Evolutionary conservation across 2,797 vertebrate genomes (phyloP).

Genomic region (Macropus fuliginosus): DNA sequence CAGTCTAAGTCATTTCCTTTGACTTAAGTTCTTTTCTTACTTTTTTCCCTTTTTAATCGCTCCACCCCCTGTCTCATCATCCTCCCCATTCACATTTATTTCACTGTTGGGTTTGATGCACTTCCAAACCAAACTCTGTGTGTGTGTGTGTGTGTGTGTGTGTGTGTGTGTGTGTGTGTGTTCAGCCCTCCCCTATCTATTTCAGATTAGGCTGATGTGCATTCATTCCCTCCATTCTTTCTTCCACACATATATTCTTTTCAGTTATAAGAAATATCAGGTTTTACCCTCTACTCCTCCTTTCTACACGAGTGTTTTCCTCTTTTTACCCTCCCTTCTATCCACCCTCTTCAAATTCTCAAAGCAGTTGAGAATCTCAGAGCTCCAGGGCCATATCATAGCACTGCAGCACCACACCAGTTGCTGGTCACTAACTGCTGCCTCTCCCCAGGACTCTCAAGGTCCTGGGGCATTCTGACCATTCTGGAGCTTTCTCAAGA

Average conservation of each 20-base stretch:
- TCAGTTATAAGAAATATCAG: background rate
- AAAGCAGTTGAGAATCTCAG: background rate
- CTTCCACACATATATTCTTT: background rate
- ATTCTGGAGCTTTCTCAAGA: too few species aligned
- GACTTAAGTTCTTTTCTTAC: background rate
- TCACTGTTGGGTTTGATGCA: background rate
- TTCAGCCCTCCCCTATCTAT: too few species aligned
- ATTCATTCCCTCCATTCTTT: background rate
- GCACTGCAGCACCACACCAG: too few species aligned
- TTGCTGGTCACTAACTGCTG: too few species aligned
- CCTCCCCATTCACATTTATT: background rate
- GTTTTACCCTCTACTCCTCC: background rate
- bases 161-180: too few species aligned
- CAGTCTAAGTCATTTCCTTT: background rate
- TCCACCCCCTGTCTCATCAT: background rate
- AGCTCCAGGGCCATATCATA: too few species aligned
- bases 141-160: background rate
- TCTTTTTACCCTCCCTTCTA: background rate
- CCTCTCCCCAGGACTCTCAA: too few species aligned
- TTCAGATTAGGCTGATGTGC: background rate
- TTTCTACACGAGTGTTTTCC: background rate
- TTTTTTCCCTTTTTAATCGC: background rate
- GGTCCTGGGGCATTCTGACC: too few species aligned
- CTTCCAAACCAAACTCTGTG: background rate
- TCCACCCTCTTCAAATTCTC: background rate